Conservation (phyloP, 92 coral and sea anemone genomes). For the Actinernus sp. region DNA sequence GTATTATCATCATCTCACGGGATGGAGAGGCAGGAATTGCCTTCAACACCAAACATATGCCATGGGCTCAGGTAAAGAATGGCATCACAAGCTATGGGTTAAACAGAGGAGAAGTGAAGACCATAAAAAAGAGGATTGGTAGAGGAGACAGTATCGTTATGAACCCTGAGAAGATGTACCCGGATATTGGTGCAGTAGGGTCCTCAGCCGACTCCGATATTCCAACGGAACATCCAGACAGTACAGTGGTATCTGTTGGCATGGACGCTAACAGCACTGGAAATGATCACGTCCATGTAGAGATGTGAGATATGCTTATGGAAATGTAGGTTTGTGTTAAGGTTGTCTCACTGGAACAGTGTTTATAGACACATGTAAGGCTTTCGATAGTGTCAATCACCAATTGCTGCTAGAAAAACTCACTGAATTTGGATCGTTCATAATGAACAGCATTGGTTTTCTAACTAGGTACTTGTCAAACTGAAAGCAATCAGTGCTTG, state of each 20-base stretch:
- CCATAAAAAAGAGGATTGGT: constrained; percentile 2
- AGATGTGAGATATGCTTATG: constrained; percentile 13
- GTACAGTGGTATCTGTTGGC: constrained; percentile 24
- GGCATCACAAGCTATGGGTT: constrained; percentile 42
- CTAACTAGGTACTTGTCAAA: no score
- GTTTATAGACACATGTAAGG: no score
- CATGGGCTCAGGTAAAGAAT: constrained; percentile 49
- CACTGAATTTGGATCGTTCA: no score
- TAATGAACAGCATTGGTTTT: no score
- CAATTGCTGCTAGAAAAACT: no score
- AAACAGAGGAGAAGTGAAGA: constrained; percentile 32
- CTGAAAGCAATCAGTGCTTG: no score
- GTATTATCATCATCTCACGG: constrained; percentile 29
- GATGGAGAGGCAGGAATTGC: constrained; percentile 47
- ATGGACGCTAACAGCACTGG: constrained; percentile 24
- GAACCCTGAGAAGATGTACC: constrained; percentile 1
- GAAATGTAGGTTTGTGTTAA: no score
- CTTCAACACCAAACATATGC: constrained; percentile 44
- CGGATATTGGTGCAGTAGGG: constrained; percentile 17
- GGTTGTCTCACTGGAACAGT: no score
- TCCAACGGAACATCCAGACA: constrained; percentile 2
- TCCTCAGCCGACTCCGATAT: constrained; percentile 1
- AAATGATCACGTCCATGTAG: constrained; percentile 25
- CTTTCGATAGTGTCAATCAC: no score
- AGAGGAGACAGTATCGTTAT: constrained; percentile 15